These are phyloP conservation scores for Onychomys torridus DNA, from an alignment of 2,797 vertebrate genomes.

Conservation along the genomic window DNA sequence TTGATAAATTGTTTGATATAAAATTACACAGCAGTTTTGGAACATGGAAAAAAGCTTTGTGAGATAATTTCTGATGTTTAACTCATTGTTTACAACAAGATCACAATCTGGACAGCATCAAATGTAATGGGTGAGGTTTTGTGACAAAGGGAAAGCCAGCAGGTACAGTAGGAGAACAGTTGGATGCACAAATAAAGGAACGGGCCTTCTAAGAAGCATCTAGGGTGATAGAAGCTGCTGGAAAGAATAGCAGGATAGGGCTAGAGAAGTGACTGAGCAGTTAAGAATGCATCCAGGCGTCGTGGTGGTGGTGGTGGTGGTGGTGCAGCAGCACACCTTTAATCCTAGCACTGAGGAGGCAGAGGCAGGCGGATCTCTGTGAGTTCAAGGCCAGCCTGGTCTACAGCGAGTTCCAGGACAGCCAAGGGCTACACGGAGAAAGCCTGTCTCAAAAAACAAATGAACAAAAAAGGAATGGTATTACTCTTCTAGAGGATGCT, in stretches of 20 bases:
- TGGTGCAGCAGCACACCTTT: neutral
- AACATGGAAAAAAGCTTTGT: conserved; percentile 2
- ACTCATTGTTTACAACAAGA: neutral
- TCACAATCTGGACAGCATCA: conserved; percentile 29
- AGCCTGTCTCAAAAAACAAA: too few relatives aligned
- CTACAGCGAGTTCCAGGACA: neutral
- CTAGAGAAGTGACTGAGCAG: neutral
- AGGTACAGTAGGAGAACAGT: conserved; percentile 43
- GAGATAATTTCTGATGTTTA: conserved; percentile 31
- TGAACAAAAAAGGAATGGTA: neutral
- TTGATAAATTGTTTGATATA: neutral
- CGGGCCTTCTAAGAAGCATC: conserved; percentile 62
- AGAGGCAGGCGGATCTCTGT: neutral
- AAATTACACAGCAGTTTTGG: conserved; percentile 53
- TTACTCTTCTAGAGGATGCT: neutral
- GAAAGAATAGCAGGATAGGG: conserved; percentile 7
- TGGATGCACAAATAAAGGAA: conserved; percentile 24
- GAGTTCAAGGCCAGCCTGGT: neutral
- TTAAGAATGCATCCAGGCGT: neutral
- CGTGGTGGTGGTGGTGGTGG: too few relatives aligned
- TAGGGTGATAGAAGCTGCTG: conserved; percentile 60
- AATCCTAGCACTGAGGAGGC: neutral
- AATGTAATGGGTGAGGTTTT: conserved; percentile 54
- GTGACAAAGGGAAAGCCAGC: neutral
- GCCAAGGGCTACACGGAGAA: neutral